A percentile compares a stretch with the other conserved stretches of the same genome.
phyloP scores from a whole-genome alignment of 2,113 vertebrate species.

The Furnarius figulus region DNA sequence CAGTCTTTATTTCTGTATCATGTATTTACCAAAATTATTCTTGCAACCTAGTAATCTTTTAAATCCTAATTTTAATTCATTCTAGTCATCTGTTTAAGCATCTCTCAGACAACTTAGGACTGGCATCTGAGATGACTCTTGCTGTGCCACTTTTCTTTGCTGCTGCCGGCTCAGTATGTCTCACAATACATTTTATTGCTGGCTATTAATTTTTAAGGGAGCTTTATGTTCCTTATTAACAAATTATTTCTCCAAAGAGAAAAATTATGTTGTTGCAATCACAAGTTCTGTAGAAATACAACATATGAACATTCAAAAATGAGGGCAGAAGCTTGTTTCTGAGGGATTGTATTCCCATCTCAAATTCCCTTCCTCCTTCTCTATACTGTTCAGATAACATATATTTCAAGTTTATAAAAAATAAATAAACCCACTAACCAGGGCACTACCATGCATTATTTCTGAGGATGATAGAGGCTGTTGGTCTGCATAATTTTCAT shows the following conservation, averaged over 20 bases:
- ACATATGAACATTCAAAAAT: not conserved
- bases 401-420: not conserved
- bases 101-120: not conserved
- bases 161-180: not conserved
- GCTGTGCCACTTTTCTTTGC: not conserved
- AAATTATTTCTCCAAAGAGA: not conserved
- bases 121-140: not conserved
- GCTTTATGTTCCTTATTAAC: not conserved
- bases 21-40: not conserved
- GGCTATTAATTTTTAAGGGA: slow-evolving; percentile 4
- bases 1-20: not conserved
- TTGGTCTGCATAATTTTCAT: not conserved
- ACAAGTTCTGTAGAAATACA: not conserved
- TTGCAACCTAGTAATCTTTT: not conserved
- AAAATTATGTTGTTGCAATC: not conserved
- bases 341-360: not conserved
- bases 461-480: not conserved
- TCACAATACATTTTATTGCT: not conserved
- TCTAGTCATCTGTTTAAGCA: not conserved
- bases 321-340: not conserved
- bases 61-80: not conserved
- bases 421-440: not conserved
- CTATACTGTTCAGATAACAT: not conserved
- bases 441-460: not conserved
- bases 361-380: not conserved